These are phyloP conservation scores for Dinothrombium tinctorium DNA, from an alignment of 1,140 invertebrate genomes.

Conservation along the genomic window DNA sequence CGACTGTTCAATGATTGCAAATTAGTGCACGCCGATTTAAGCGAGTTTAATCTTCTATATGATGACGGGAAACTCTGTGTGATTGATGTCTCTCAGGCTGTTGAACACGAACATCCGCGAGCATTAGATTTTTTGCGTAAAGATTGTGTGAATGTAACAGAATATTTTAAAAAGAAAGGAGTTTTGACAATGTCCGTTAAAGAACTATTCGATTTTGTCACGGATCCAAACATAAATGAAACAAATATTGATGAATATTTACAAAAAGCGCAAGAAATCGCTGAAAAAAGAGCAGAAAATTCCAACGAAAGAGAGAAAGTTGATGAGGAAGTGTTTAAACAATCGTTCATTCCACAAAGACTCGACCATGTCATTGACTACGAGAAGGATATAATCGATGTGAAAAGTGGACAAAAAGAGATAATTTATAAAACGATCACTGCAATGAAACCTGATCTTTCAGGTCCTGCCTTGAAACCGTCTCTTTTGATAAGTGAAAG, in stretches of 20 bases:
- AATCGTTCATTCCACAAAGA: slow-evolving; percentile 76
- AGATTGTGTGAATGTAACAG: slow-evolving; percentile 54
- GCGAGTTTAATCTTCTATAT: slow-evolving; percentile 74
- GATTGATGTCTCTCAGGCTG: slow-evolving; percentile 72
- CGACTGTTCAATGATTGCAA: slow-evolving; percentile 47
- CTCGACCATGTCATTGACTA: slow-evolving; percentile 72
- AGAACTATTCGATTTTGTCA: slow-evolving; percentile 86
- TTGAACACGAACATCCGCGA: slow-evolving; percentile 53
- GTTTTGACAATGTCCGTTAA: slow-evolving; percentile 72
- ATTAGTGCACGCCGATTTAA: slow-evolving; percentile 71
- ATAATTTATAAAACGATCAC: slow-evolving; percentile 59
- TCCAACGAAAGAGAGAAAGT: slow-evolving; percentile 22
- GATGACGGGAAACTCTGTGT: slow-evolving; percentile 49
- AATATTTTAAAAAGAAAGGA: slow-evolving; percentile 70
- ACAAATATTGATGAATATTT: slow-evolving; percentile 48
- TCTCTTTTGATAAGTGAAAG: slow-evolving; percentile 26
- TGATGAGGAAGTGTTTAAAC: slow-evolving; percentile 54
- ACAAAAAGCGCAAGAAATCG: slow-evolving; percentile 21
- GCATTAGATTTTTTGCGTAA: slow-evolving; percentile 53
- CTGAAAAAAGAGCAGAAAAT: slow-evolving; percentile 18
- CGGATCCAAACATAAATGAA: slow-evolving; percentile 56
- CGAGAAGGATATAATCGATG: slow-evolving; percentile 61
- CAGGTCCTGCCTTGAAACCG: slow-evolving; percentile 32
- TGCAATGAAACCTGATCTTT: slow-evolving; percentile 53
- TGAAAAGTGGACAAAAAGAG: slow-evolving; percentile 16